phyloP scores from a whole-genome alignment of 2,113 vertebrate genomes.

The Amazona guildingii region DNA sequence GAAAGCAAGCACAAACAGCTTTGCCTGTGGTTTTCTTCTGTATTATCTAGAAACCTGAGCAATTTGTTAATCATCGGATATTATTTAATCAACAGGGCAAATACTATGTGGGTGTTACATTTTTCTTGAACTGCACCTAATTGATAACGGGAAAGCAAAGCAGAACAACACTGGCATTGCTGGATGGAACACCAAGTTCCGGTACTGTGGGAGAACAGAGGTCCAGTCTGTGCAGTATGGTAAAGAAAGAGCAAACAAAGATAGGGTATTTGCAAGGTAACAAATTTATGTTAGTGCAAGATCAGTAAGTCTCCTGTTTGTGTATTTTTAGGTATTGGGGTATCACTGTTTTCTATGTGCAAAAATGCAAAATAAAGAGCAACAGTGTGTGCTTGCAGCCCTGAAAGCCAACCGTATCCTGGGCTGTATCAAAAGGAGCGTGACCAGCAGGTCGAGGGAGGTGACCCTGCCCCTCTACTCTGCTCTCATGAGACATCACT shows the following conservation, averaged over 20 bases:
- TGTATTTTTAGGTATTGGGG: not conserved
- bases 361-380: not conserved
- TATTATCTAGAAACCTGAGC: constrained; percentile 49
- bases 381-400: no score
- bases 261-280: constrained; percentile 97
- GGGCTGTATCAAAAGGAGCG: no score
- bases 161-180: not conserved
- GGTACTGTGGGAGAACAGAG: constrained; percentile 87
- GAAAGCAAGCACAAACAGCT: constrained; percentile 41
- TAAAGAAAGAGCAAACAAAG: constrained; percentile 97
- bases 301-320: not conserved
- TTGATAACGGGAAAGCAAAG: constrained; percentile 23
- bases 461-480: no score
- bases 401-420: no score
- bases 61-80: constrained; percentile 59
- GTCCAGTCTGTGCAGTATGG: constrained; percentile 98
- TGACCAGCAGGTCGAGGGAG: no score
- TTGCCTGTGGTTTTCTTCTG: constrained; percentile 48
- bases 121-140: constrained; percentile 29
- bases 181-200: not conserved
- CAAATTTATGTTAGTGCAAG: not conserved
- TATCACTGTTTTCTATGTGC: not conserved
- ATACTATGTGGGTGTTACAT: constrained; percentile 37
- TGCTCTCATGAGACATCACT: no score
- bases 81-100: constrained; percentile 64